Evolutionary conservation across 2,797 vertebrate genomes (phyloP).

Genomic region (Meda fulgida): DNA sequence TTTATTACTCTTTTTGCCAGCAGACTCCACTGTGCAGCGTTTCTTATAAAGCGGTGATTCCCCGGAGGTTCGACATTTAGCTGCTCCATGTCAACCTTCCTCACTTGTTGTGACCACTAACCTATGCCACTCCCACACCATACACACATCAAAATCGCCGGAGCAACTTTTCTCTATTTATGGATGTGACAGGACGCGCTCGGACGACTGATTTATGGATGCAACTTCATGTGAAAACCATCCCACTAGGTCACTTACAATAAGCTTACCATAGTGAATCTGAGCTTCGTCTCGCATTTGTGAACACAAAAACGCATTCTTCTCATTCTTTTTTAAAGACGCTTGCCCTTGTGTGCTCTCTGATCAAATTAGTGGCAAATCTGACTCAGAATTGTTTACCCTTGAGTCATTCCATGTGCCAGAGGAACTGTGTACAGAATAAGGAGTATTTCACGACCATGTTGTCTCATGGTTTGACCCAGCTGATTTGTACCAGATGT

Average conservation of each 20-base stretch:
- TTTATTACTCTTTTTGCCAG: too few relatives aligned
- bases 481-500: constrained; percentile 36
- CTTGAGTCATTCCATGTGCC: background rate
- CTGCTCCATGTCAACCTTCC: background rate
- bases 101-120: background rate
- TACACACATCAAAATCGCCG: background rate
- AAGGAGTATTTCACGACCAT: background rate
- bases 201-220: background rate
- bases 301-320: background rate
- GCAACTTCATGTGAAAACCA: background rate
- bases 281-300: background rate
- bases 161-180: background rate
- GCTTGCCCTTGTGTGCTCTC: background rate
- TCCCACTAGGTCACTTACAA: background rate
- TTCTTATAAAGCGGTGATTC: background rate
- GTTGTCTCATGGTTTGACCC: constrained; percentile 17
- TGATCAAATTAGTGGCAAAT: background rate
- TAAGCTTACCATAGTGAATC: background rate
- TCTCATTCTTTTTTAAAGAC: background rate
- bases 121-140: background rate
- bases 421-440: background rate
- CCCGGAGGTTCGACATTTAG: background rate
- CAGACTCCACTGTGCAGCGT: background rate
- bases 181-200: background rate
- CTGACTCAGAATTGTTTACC: constrained; percentile 9